Percentiles rank a stretch among this genome's conserved stretches.
phyloP scores from a whole-genome alignment of 2,888 invertebrate species.

The Nymphalis c-album region DNA sequence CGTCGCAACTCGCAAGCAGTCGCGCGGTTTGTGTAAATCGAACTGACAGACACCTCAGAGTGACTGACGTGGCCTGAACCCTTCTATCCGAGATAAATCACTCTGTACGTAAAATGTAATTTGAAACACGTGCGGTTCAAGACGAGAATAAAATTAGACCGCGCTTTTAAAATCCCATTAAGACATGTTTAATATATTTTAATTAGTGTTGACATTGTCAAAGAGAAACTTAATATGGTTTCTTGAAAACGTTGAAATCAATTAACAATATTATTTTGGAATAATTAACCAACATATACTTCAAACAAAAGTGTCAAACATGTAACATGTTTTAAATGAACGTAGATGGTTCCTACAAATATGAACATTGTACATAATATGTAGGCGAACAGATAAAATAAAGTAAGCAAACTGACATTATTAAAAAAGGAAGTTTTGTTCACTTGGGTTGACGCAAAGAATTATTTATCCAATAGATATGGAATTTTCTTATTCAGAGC shows the following conservation, averaged over 20 bases:
- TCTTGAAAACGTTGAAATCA: background rate
- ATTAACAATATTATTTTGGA: too few relatives aligned
- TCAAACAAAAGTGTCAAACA: too few relatives aligned
- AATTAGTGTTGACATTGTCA: constrained; percentile 23
- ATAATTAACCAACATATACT: too few relatives aligned
- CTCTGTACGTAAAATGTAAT: constrained; percentile 47
- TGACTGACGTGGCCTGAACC: constrained; percentile 71
- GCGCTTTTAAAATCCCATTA: constrained; percentile 12
- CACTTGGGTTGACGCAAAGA: too few relatives aligned
- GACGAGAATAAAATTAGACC: constrained; percentile 24
- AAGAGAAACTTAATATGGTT: constrained; percentile 16
- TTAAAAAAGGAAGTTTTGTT: too few relatives aligned
- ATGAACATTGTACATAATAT: too few relatives aligned
- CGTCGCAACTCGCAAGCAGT: constrained; percentile 49
- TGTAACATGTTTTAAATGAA: too few relatives aligned
- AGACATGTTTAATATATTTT: constrained; percentile 15
- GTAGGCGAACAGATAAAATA: too few relatives aligned
- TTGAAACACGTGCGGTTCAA: constrained; percentile 38
- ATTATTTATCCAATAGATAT: too few relatives aligned
- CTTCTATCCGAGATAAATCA: constrained; percentile 57
- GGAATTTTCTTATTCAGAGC: too few relatives aligned
- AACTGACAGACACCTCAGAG: constrained; percentile 68
- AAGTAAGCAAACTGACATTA: too few relatives aligned
- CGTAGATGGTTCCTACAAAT: too few relatives aligned
- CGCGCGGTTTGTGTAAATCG: constrained; percentile 65